Evolutionary conservation across 2,888 invertebrate genomes (phyloP).

Genomic region (Oeneis ivallda): DNA sequence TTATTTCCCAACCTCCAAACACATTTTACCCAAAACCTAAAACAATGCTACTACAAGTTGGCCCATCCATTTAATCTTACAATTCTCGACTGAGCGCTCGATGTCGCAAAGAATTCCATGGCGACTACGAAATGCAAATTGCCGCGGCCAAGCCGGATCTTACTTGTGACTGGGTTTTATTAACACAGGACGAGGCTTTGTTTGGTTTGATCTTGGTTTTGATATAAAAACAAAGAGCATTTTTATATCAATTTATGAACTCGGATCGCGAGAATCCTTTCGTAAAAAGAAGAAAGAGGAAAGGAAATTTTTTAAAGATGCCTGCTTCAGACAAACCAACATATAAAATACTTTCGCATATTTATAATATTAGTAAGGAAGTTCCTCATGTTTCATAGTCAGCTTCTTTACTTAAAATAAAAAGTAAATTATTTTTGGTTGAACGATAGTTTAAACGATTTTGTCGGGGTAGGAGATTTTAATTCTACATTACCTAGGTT

Average conservation of each 20-base stretch:
- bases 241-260: not conserved
- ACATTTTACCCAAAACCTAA: conserved; percentile 1
- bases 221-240: conserved; percentile 13
- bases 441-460: no score
- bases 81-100: conserved; percentile 31
- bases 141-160: conserved; percentile 44
- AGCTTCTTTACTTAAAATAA: no score
- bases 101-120: conserved; percentile 41
- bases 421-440: no score
- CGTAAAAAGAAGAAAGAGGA: not conserved
- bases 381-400: no score
- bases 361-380: no score
- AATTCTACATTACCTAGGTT: no score
- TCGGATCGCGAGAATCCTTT: not conserved
- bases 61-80: conserved; percentile 29
- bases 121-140: conserved; percentile 44
- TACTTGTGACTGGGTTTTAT: conserved; percentile 42
- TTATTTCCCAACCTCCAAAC: not conserved
- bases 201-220: conserved; percentile 16
- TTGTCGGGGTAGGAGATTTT: no score
- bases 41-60: conserved; percentile 19
- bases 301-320: no score
- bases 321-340: no score
- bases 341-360: no score
- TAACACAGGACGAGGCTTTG: conserved; percentile 27